These are phyloP conservation scores for Ammospiza nelsoni DNA, from an alignment of 2,113 vertebrate genomes.

Conservation along the genomic window DNA sequence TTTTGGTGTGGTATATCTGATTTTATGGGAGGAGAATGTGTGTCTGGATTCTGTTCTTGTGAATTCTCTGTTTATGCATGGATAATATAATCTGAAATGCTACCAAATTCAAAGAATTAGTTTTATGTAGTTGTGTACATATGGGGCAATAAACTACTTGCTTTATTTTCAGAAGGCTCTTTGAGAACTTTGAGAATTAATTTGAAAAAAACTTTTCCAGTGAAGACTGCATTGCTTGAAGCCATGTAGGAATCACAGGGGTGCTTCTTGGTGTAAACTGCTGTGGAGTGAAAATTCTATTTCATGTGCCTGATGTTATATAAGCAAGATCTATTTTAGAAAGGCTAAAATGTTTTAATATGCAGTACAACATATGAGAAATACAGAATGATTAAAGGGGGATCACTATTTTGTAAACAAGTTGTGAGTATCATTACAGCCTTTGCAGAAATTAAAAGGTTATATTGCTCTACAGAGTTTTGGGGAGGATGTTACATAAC, in stretches of 20 bases:
- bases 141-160: background rate
- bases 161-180: background rate
- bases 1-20: background rate
- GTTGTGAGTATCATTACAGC: background rate
- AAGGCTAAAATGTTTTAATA: background rate
- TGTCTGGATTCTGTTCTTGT: background rate
- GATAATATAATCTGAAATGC: background rate
- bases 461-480: background rate
- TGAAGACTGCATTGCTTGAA: background rate
- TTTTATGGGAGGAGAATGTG: background rate
- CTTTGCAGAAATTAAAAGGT: conserved; percentile 27
- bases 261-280: background rate
- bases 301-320: background rate
- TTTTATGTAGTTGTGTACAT: background rate
- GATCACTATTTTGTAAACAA: conserved; percentile 51
- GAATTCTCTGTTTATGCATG: background rate
- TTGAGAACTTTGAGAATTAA: background rate
- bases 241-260: background rate
- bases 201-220: background rate
- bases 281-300: background rate
- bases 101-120: background rate
- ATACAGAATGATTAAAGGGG: background rate
- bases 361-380: background rate
- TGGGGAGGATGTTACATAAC: background rate
- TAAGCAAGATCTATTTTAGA: conserved; percentile 14